These are phyloP conservation scores for Caenorhabditis latens DNA, from an alignment of 1,140 invertebrate genomes.

Conservation along the genomic window DNA sequence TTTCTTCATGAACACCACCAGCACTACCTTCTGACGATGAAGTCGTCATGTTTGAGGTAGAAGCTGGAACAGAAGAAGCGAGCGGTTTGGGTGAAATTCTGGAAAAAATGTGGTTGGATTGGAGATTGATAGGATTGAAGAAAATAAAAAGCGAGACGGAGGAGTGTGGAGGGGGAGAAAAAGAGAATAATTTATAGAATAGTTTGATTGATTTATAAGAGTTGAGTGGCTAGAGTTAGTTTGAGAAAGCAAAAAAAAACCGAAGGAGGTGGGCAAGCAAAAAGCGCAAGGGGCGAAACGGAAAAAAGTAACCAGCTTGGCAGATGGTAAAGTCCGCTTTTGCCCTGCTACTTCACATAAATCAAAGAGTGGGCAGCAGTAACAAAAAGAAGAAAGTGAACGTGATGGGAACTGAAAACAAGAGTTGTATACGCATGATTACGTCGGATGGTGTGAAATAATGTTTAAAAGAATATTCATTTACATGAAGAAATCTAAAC, in stretches of 20 bases:
- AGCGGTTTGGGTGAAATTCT: constrained; percentile 47
- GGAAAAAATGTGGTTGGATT: not conserved
- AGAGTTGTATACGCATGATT: not conserved
- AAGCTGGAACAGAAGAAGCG: constrained; percentile 6
- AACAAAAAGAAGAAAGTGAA: not conserved
- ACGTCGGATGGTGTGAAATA: not conserved
- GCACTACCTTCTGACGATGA: constrained; percentile 38
- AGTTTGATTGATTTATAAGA: constrained; percentile 49
- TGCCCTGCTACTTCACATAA: constrained; percentile 35
- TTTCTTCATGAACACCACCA: constrained; percentile 7
- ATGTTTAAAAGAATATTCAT: not conserved
- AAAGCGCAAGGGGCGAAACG: constrained; percentile 16
- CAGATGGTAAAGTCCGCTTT: constrained; percentile 30
- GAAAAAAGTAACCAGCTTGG: constrained; percentile 7
- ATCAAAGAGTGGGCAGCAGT: not conserved
- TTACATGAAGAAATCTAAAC: not conserved
- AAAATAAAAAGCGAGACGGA: not conserved
- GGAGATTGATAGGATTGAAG: not conserved
- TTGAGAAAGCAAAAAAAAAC: constrained; percentile 19
- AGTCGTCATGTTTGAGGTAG: constrained; percentile 24
- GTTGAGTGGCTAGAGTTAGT: constrained; percentile 35
- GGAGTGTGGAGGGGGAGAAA: not conserved
- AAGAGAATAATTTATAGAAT: not conserved
- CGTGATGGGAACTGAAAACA: not conserved
- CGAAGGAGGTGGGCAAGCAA: constrained; percentile 38